Evolutionary conservation across 2,888 invertebrate genomes (phyloP).

Genomic region (Prenolepis imparis): DNA sequence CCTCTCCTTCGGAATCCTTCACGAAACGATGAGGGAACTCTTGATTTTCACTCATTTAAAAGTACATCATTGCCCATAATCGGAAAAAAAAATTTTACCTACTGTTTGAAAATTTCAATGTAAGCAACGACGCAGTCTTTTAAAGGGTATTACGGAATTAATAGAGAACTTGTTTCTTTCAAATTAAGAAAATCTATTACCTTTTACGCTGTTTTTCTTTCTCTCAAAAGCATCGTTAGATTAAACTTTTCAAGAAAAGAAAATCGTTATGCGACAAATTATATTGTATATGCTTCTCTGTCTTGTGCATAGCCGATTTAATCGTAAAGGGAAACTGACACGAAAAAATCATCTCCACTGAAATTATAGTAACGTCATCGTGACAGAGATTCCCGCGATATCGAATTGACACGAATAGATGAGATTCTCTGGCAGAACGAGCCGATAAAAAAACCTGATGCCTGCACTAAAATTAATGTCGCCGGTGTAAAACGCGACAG

Average conservation of each 20-base stretch:
- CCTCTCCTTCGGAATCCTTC: constrained; percentile 44
- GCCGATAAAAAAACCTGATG: constrained; percentile 43
- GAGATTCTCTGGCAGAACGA: constrained; percentile 35
- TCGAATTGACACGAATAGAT: constrained; percentile 1
- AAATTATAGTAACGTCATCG: constrained; percentile 52
- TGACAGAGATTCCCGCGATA: constrained; percentile 31
- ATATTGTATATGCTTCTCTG: neutral
- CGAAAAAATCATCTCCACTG: constrained; percentile 31
- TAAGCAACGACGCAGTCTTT: neutral
- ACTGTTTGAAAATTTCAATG: neutral
- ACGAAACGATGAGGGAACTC: constrained; percentile 24
- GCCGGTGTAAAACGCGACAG: constrained; percentile 50
- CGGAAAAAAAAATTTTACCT: neutral
- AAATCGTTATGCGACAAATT: constrained; percentile 4
- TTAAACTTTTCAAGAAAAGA: constrained; percentile 15
- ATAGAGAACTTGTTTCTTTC: neutral
- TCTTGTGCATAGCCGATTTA: constrained; percentile 11
- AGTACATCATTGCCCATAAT: neutral
- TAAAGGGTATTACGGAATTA: neutral
- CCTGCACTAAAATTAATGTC: constrained; percentile 62
- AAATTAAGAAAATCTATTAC: neutral
- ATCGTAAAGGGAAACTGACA: constrained; percentile 43
- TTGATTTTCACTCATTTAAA: constrained; percentile 34
- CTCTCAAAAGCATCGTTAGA: neutral
- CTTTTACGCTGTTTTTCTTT: neutral